phyloP scores from a whole-genome alignment of 2,888 invertebrate genomes.

The Diadromus collaris region DNA sequence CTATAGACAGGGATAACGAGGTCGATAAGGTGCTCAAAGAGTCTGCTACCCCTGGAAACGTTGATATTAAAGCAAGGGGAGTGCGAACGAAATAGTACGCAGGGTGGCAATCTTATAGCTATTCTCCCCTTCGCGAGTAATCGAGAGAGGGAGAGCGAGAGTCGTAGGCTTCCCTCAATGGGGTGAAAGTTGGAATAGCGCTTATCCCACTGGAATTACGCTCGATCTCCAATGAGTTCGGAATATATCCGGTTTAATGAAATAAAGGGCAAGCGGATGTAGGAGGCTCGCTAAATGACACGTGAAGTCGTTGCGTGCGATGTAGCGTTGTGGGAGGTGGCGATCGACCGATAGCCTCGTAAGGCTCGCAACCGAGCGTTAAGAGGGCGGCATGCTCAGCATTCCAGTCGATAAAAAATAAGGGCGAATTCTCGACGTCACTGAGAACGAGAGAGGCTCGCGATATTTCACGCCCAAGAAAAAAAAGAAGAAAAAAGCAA shows the following conservation, averaged over 20 bases:
- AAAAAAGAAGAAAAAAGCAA: conserved; percentile 5
- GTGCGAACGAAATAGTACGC: conserved; percentile 32
- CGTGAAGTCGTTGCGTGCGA: conserved; percentile 46
- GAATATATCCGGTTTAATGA: conserved; percentile 55
- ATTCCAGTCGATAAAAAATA: conserved; percentile 46
- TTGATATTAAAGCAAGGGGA: neutral
- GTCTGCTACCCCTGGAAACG: neutral
- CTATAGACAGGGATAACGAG: conserved; percentile 10
- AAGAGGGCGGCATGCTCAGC: conserved; percentile 31
- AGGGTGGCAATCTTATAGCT: conserved; percentile 30
- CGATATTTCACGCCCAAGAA: conserved; percentile 17
- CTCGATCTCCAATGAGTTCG: conserved; percentile 36
- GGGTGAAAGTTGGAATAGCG: conserved; percentile 36
- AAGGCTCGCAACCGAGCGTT: conserved; percentile 41
- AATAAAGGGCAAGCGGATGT: conserved; percentile 39
- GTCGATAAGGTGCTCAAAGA: neutral
- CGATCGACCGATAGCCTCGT: conserved; percentile 23
- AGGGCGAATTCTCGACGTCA: conserved; percentile 14
- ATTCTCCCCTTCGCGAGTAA: neutral
- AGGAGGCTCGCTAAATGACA: conserved; percentile 38
- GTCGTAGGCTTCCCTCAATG: conserved; percentile 13
- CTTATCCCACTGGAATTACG: conserved; percentile 50
- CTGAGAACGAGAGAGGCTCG: conserved; percentile 2
- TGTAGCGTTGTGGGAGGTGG: conserved; percentile 36
- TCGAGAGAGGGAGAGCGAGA: conserved; percentile 16